Conservation (phyloP, 2,888 invertebrate genomes). For the Tortrix viridana region DNA sequence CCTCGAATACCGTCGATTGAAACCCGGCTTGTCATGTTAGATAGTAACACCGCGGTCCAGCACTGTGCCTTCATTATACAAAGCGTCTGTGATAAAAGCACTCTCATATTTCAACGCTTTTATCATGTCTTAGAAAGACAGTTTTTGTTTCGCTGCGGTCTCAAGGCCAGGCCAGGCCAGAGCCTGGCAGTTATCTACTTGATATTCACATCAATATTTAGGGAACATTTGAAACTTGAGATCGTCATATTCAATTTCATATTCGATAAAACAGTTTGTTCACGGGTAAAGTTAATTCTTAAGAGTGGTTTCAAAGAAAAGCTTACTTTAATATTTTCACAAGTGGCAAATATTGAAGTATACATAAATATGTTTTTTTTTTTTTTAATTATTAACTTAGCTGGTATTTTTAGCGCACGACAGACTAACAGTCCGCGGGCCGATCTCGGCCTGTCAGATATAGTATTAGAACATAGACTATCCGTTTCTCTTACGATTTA, state of each 20-base stretch:
- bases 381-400: background rate
- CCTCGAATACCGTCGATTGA: too few species aligned
- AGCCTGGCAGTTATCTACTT: too few species aligned
- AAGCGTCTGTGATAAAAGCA: slow-evolving; percentile 1
- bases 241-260: slow-evolving; percentile 13
- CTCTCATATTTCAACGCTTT: slow-evolving; percentile 21
- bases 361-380: too few species aligned
- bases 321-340: background rate
- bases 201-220: slow-evolving; percentile 20
- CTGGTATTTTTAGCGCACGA: too few species aligned
- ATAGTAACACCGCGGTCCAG: background rate
- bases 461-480: too few species aligned
- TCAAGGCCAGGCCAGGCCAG: too few species aligned
- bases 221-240: slow-evolving; percentile 12
- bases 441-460: too few species aligned
- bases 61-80: background rate
- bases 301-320: background rate
- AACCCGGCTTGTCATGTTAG: too few species aligned
- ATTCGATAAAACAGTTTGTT: background rate
- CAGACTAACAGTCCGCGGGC: too few species aligned
- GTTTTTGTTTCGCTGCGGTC: slow-evolving; percentile 12
- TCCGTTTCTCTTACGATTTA: too few species aligned
- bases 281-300: background rate
- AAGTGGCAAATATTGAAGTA: too few species aligned
- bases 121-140: slow-evolving; percentile 19